Conservation (phyloP, 2,888 invertebrate genomes). For the Spodoptera littoralis region DNA sequence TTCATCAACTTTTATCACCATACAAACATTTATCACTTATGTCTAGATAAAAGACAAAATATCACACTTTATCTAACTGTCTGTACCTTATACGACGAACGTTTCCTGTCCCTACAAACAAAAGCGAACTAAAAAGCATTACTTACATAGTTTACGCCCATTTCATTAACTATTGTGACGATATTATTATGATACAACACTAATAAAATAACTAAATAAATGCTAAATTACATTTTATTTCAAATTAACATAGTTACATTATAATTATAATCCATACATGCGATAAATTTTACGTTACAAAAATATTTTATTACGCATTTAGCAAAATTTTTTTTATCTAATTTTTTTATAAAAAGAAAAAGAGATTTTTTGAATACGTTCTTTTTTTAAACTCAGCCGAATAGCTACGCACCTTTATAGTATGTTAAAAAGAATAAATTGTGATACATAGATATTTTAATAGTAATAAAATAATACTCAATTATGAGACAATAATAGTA, state of each 20-base stretch:
- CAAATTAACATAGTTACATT: slow-evolving; percentile 77
- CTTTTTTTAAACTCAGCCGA: slow-evolving; percentile 44
- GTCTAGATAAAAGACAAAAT: slow-evolving; percentile 56
- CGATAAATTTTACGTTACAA: slow-evolving; percentile 84
- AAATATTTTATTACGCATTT: slow-evolving; percentile 80
- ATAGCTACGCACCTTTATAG: slow-evolving; percentile 48
- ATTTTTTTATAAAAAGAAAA: slow-evolving; percentile 44
- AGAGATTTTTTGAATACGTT: slow-evolving; percentile 46
- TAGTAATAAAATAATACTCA: slow-evolving; percentile 57
- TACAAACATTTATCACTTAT: slow-evolving; percentile 57
- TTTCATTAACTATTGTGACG: slow-evolving; percentile 35
- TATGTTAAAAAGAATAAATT: slow-evolving; percentile 43
- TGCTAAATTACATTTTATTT: slow-evolving; percentile 85
- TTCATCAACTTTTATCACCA: slow-evolving; percentile 54
- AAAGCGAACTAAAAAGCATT: slow-evolving; percentile 73
- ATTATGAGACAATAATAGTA: slow-evolving; percentile 56
- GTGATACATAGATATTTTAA: slow-evolving; percentile 36
- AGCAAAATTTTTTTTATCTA: slow-evolving; percentile 57
- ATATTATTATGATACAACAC: slow-evolving; percentile 43
- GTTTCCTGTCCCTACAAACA: slow-evolving; percentile 87
- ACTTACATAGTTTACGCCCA: slow-evolving; percentile 77
- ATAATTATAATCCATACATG: slow-evolving; percentile 79
- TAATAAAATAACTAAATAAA: slow-evolving; percentile 65
- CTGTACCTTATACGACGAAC: slow-evolving; percentile 77
- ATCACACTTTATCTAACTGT: slow-evolving; percentile 62